Evolutionary conservation across 2,113 vertebrate genomes (phyloP).

Genomic region (Romanogobio albipinnatus): DNA sequence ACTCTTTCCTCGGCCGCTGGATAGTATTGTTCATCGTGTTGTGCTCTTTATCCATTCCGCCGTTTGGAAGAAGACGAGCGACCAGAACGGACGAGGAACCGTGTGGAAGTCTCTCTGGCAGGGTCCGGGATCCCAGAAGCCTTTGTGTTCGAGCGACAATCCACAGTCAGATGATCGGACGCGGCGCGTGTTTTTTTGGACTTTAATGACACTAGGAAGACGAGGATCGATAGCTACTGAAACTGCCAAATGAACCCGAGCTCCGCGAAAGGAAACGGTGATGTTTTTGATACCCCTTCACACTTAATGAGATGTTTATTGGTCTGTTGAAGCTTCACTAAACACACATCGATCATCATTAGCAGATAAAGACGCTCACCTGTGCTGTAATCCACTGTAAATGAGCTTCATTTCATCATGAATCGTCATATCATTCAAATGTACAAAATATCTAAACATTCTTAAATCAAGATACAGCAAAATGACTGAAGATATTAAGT

Average conservation of each 20-base stretch:
- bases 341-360: too few species aligned
- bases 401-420: too few species aligned
- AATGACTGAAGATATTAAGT: too few species aligned
- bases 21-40: neutral
- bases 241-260: conserved; percentile 73
- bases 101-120: conserved; percentile 69
- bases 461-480: too few species aligned
- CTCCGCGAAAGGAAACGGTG: conserved; percentile 19
- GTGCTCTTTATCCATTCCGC: conserved; percentile 17
- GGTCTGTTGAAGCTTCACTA: neutral
- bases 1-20: neutral
- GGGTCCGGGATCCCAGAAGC: conserved; percentile 71
- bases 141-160: conserved; percentile 81
- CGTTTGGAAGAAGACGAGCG: conserved; percentile 13
- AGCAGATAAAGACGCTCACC: too few species aligned
- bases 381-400: too few species aligned
- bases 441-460: too few species aligned
- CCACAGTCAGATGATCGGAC: conserved; percentile 77
- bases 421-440: too few species aligned
- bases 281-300: conserved; percentile 3
- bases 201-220: neutral
- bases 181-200: conserved; percentile 7
- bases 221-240: conserved; percentile 70
- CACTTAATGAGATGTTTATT: neutral
- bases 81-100: conserved; percentile 52